Evolutionary conservation across 2,888 invertebrate species (phyloP), one percentile per base, ranked within the genome.

Genomic region (Teleiodes luculella): DNA sequence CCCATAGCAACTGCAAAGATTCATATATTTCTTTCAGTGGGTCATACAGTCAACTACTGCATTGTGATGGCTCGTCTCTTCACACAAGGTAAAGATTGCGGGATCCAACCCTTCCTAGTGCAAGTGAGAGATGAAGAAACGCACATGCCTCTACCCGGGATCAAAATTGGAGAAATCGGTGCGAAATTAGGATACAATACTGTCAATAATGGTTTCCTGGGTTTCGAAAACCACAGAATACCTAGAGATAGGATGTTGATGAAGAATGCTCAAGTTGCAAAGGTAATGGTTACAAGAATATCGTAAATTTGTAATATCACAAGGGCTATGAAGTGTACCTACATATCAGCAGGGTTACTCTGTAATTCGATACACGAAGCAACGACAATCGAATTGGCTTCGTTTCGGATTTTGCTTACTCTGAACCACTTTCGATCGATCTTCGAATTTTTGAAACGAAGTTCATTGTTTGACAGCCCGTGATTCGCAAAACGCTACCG

Each of bases 91-190:
- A 90, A 94, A 73, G 93, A 93, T 66, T 93, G 94, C 69, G 98
- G 98, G 0, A 93, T 97, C 63, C 98, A 98, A 70, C 94, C 97
- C 0, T 98, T 98, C 73, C 91, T 98, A 62, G 96, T 98, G 0
- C 98, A 97, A 75, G 82, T 98, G 7, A 91, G 98, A 60, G 95
- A 97, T 66, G 93, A 95, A 74, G 93, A 97, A n/a, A 96, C 96
- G 0, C 97, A 98, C 70, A 86, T 92, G 77, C 97, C 97, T 0
- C 70, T 98, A 67, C 93, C 93, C 5, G 97, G 97, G 69, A 94
- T 98, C 53, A 95, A 95, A 73, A 91, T 98, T 54, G 98, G 98
- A 0, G 98, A 98, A 81, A 98, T 98, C 60, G 98, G 98, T 0
- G 94, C 95, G 0, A 98, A 98, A 74, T 89, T 98, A 31, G 97